Evolutionary conservation across 2,797 vertebrate genomes (phyloP), one percentile per base, ranked within the genome.

Genomic region (Danionella dracula): DNA sequence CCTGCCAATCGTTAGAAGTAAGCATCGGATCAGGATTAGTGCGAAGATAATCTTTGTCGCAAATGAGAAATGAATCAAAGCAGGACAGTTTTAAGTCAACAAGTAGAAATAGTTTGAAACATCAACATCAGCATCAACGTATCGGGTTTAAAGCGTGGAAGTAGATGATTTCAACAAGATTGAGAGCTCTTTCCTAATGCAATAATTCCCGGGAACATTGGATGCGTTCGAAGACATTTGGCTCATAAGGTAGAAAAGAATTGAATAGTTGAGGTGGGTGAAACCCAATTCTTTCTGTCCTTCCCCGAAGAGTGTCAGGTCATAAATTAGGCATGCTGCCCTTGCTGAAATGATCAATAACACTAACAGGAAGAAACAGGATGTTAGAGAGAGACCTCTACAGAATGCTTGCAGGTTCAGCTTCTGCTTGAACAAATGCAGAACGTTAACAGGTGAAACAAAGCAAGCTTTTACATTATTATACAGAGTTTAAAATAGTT

Each of bases 291-390:
- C 56, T 61, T 72, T 19, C 49, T 20, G 32, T 58, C 61, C 9
- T 65, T 37, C 41, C 61, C 51, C 34, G 34, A 21, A 50, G 60
- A 66, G 66, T 66, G 66, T 57, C 8, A 72, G 68, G 66, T 68
- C 60, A 66, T 69, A 59, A 69, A 75, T 75, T 60, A 71, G 46
- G 68, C 58, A 75, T 63, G 67, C 40, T 46, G 68, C 29, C 46
- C 68, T 73, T 45, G 48, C 53, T 45, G 37, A 67, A 69, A 66
- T 29, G 27, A 56, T 46, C 58, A 5, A 55, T 53, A 57, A 41
- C 32, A 60, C 11, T 17, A 51, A 6, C 3, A 15, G 21, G 40
- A 15, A 34, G 44, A 45, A 31, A 51, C 17, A 23, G 46, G 8
- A 61, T 40, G 50, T 20, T 27, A 10, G 37, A 32, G n/a, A 45